phyloP scores from a whole-genome alignment of 1,140 invertebrate species.

The Oscheius sp. region DNA sequence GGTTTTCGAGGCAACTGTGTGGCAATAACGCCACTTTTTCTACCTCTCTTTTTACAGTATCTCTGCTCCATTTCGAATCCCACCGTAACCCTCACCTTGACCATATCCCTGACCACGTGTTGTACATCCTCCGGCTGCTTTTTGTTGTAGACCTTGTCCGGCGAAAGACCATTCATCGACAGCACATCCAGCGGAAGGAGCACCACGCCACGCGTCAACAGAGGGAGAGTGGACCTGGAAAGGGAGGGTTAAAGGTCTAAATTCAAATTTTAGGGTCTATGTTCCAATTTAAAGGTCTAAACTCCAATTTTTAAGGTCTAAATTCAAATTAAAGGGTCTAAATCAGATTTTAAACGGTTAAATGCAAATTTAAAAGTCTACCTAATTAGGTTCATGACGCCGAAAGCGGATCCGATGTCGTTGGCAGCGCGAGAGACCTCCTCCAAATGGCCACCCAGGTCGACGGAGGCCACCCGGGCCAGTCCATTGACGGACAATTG shows the following conservation, averaged over 20 bases:
- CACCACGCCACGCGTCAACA: slow-evolving; percentile 38
- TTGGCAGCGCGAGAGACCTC: slow-evolving; percentile 7
- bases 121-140: slow-evolving; percentile 18
- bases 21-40: neutral
- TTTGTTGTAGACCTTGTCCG: slow-evolving; percentile 32
- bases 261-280: neutral
- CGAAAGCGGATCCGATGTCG: slow-evolving; percentile 23
- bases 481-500: slow-evolving; percentile 22
- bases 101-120: neutral
- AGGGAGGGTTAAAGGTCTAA: neutral
- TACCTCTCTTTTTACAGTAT: neutral
- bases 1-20: neutral
- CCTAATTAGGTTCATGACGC: slow-evolving; percentile 27
- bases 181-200: slow-evolving; percentile 36
- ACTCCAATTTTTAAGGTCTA: neutral
- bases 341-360: neutral
- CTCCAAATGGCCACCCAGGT: neutral
- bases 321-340: neutral
- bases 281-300: neutral
- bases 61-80: neutral
- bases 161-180: slow-evolving; percentile 24
- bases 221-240: slow-evolving; percentile 37
- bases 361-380: neutral
- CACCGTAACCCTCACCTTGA: neutral
- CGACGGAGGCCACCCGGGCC: neutral